Percentiles rank a stretch among this genome's conserved stretches.
These are phyloP conservation scores for Podargus strigoides DNA, from an alignment of 2,797 vertebrate genomes.

Conservation along the genomic window DNA sequence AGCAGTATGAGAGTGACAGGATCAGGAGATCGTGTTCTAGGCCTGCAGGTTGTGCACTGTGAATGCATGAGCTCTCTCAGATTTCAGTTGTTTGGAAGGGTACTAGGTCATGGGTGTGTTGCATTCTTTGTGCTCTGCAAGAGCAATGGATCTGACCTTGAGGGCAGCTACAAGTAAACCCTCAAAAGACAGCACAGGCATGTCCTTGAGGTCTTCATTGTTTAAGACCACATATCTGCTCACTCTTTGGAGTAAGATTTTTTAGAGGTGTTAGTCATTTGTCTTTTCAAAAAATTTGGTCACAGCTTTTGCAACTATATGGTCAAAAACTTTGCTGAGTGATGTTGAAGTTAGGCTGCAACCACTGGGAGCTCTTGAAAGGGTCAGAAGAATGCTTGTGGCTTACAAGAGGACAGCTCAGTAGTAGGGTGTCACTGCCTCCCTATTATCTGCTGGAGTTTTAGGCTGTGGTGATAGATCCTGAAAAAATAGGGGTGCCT, in stretches of 20 bases:
- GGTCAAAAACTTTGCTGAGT: neutral
- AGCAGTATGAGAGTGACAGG: fast-evolving
- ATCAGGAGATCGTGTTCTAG: neutral
- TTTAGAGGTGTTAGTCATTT: neutral
- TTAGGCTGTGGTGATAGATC: neutral
- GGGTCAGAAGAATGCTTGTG: neutral
- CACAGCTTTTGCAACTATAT: neutral
- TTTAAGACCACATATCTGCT: neutral
- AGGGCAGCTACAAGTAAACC: neutral
- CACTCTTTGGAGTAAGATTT: neutral
- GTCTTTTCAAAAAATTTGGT: neutral
- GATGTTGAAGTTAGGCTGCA: neutral
- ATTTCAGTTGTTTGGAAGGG: neutral
- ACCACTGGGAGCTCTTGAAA: neutral
- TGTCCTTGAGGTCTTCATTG: neutral
- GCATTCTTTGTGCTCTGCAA: neutral
- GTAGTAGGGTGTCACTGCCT: neutral
- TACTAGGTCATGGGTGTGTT: neutral
- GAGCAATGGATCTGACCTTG: neutral
- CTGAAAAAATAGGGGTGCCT: neutral
- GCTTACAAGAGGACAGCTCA: neutral
- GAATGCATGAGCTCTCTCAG: neutral
- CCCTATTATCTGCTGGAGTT: neutral
- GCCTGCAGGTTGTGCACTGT: neutral
- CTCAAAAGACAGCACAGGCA: neutral